These are phyloP conservation scores for Sarcoramphus papa DNA, from an alignment of 2,797 vertebrate genomes.

Conservation along the genomic window DNA sequence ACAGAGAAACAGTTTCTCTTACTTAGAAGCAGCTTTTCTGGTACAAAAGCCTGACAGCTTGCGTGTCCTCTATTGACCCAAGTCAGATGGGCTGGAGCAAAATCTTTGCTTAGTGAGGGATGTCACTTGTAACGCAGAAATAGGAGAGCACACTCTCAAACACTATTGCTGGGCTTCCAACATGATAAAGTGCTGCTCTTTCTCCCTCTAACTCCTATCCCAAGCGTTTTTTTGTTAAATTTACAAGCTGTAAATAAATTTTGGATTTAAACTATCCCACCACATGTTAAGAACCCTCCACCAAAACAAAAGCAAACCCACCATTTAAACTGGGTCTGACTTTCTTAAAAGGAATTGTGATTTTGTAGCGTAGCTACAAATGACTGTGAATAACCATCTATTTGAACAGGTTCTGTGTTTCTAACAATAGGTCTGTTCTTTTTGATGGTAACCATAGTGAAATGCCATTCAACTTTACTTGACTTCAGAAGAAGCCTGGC, in stretches of 20 bases:
- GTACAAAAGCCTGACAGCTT: not conserved
- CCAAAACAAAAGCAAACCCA: not conserved
- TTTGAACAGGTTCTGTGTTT: conserved; percentile 58
- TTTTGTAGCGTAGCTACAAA: conserved; percentile 20
- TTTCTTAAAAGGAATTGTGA: not conserved
- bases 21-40: not conserved
- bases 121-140: not conserved
- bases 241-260: not conserved
- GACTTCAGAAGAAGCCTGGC: conserved; percentile 12
- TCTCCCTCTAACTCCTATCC: not conserved
- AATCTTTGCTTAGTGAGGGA: not conserved
- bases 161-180: not conserved
- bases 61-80: not conserved
- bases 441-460: conserved; percentile 36
- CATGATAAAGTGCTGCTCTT: not conserved
- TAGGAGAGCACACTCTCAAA: not conserved
- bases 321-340: not conserved
- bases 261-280: not conserved
- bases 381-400: conserved; percentile 26
- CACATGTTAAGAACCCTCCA: not conserved
- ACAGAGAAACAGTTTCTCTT: not conserved
- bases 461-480: conserved; percentile 26
- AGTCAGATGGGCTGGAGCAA: not conserved
- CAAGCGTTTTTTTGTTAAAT: not conserved
- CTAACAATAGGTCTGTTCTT: conserved; percentile 3